A percentile compares a stretch with the other conserved stretches of the same genome.
Conservation (phyloP, 2,888 invertebrate genomes). For the Agonum fuliginosum region DNA sequence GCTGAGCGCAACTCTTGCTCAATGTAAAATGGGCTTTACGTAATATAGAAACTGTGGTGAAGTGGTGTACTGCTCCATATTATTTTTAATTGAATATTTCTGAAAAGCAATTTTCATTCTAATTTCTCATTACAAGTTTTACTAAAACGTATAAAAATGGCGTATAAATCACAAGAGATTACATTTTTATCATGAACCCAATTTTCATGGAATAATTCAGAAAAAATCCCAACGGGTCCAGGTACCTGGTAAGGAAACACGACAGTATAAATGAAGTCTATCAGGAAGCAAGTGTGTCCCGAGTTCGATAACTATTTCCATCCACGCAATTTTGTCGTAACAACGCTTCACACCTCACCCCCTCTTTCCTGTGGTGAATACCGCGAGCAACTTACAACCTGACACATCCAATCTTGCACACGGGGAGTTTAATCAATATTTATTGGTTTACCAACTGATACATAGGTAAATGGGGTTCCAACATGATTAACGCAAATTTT, state of each 20-base stretch:
- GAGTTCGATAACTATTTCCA: slow-evolving; percentile 9
- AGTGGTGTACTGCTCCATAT: too few species aligned
- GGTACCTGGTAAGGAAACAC: not conserved
- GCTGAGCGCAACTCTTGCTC: too few species aligned
- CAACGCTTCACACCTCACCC: not conserved
- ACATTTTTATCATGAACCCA: not conserved
- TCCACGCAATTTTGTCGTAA: not conserved
- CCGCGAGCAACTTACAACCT: not conserved
- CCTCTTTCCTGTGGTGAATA: not conserved
- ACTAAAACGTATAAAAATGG: not conserved
- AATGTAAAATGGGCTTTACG: too few species aligned
- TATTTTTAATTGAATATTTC: too few species aligned
- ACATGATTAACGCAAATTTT: too few species aligned
- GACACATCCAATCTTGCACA: not conserved
- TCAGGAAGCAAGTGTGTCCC: slow-evolving; percentile 5
- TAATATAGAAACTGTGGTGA: too few species aligned
- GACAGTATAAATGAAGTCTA: slow-evolving; percentile 2
- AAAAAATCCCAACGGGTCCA: not conserved
- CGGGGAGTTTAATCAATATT: not conserved
- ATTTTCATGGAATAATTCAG: not conserved
- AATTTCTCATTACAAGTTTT: not conserved
- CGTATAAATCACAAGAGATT: not conserved
- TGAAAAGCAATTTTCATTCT: not conserved
- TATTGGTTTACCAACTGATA: not conserved
- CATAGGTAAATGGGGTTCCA: not conserved